A percentile compares a stretch with the other conserved stretches of the same genome.
phyloP scores from a whole-genome alignment of 1,140 invertebrate genomes.

The Solenopsis invicta region DNA sequence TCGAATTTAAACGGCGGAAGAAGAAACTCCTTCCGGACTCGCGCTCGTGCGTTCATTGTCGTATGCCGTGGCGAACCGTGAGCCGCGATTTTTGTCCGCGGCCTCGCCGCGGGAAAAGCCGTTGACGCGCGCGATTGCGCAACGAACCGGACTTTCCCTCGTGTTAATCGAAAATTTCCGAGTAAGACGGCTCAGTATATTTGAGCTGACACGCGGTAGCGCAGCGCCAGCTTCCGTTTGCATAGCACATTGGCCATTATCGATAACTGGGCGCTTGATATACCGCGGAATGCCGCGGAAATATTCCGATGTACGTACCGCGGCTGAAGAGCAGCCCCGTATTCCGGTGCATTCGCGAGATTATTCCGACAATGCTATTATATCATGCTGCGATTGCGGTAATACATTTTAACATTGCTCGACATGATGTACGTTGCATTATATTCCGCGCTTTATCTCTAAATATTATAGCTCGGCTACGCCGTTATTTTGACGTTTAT shows the following conservation, averaged over 20 bases:
- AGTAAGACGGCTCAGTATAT: background rate
- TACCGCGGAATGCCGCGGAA: background rate
- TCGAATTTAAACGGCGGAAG: background rate
- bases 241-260: background rate
- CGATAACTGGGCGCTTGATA: background rate
- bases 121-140: background rate
- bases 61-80: background rate
- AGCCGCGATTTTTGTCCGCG: background rate
- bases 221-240: slow-evolving; percentile 21
- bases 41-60: background rate
- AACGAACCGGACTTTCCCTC: slow-evolving; percentile 21
- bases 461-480: background rate
- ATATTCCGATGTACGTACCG: background rate
- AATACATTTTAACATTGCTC: slow-evolving; percentile 3
- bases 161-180: slow-evolving; percentile 17
- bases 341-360: background rate
- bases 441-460: background rate
- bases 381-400: background rate
- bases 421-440: background rate
- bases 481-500: background rate
- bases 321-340: background rate
- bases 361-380: background rate
- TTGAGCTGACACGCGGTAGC: background rate
- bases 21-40: slow-evolving; percentile 2
- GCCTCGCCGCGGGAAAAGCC: slow-evolving; percentile 27